Base-by-base conservation (phyloP, 2,113 vertebrate genomes). In the Ranitomeya imitator region DNA sequence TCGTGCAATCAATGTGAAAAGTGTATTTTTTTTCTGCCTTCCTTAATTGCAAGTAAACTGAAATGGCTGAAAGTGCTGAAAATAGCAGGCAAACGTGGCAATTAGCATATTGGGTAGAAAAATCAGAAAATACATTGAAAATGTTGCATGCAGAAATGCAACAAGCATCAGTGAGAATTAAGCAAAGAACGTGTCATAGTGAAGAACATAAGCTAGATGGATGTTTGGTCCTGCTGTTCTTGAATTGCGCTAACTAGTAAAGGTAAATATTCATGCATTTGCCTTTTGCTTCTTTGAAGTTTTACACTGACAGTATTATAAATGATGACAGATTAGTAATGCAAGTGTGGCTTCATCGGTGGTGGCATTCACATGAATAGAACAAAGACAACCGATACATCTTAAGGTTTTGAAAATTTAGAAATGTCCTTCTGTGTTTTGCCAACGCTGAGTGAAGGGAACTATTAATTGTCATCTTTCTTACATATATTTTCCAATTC, bases 201-300 rank as follows among this genome's bases (percentile, higher is more conserved):
- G 73, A 76, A 19, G 31, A 74, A 51, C 67, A n/a, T 45, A 19
- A 76, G 73, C 73, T 51, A 76, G 73, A 76, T 19, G 73, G 73
- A 76, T 51, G 73, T 21, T 37, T 2, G 71, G 1, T 45, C 23
- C 65, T n/a, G 21, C 1, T 31, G 69, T 51, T 52, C 45, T 18
- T 76, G 73, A 19, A 76, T 21, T 21, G 73, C 21, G 31, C 71
- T 74, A 7, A 52, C 73, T 21, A 76, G 73, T 76, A 21, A 76
- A 76, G 73, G 73, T 76, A 76, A 76, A 76, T 76, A 76, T 76
- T 76, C 73, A 52, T 76, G 52, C 52, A 76, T 76, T 76, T 76
- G 73, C 45, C 8, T 76, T 76, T 71, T 71, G 5, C 18, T 18
- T 51, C 45, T 76, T 76, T 74, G 71, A 74, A 76, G 73, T 76